These are phyloP conservation scores for Syngnathus acus DNA, from an alignment of 2,797 vertebrate genomes.

Conservation along the genomic window DNA sequence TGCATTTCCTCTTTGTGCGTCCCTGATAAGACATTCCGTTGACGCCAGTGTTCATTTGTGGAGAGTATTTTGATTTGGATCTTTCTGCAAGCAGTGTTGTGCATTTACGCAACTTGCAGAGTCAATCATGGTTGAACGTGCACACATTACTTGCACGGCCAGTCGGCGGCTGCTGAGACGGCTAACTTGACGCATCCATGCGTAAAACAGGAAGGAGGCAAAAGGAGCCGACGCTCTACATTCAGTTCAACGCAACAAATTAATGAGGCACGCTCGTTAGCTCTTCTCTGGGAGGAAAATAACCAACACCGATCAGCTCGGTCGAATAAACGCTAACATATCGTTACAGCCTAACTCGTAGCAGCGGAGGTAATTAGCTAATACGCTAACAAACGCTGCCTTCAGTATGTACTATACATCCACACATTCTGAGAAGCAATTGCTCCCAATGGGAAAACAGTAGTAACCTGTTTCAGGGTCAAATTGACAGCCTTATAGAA, in stretches of 20 bases:
- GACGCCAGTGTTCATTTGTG: too few species aligned
- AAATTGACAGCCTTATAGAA: neutral
- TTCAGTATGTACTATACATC: neutral
- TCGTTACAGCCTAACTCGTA: neutral
- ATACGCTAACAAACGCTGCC: neutral
- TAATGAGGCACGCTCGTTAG: constrained; percentile 36
- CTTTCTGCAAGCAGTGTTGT: neutral
- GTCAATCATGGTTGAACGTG: constrained; percentile 18
- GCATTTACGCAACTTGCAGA: neutral
- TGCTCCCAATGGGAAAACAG: neutral
- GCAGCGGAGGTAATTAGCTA: neutral
- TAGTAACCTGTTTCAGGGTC: neutral
- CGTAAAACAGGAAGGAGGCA: constrained; percentile 50
- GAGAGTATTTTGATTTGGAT: neutral
- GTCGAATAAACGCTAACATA: neutral
- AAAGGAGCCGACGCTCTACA: constrained; percentile 16
- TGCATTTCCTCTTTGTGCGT: neutral
- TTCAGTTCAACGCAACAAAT: constrained; percentile 23
- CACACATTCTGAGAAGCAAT: neutral
- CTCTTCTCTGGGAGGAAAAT: constrained; percentile 24
- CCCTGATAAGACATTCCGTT: neutral
- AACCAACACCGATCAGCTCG: neutral
- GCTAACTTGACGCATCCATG: constrained; percentile 61
- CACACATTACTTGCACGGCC: constrained; percentile 46
- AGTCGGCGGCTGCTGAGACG: constrained; percentile 31